These are phyloP conservation scores for Callochromis pleurospilus DNA, from an alignment of 2,113 vertebrate species.

Conservation along the genomic window DNA sequence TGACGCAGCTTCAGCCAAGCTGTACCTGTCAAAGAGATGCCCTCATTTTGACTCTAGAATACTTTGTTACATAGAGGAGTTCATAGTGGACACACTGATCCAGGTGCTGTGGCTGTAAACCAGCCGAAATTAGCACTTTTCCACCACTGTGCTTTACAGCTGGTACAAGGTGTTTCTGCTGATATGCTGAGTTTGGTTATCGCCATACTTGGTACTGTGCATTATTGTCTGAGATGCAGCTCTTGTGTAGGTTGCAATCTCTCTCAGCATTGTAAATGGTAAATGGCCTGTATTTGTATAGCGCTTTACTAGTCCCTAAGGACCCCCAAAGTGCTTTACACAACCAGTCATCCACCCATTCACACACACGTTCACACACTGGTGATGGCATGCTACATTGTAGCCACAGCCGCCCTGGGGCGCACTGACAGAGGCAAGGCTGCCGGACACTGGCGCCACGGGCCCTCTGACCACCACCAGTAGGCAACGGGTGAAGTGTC, in stretches of 20 bases:
- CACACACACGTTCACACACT: too few relatives aligned
- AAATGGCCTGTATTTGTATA: too few relatives aligned
- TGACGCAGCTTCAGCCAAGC: not conserved
- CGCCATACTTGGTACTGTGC: not conserved
- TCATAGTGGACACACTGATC: not conserved
- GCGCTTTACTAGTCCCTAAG: too few relatives aligned
- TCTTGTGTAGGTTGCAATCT: not conserved
- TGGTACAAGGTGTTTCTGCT: not conserved
- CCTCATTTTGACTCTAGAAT: not conserved
- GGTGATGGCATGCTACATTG: too few relatives aligned
- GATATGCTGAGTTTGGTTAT: not conserved
- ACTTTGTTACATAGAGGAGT: not conserved
- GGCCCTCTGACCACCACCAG: too few relatives aligned
- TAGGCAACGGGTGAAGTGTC: too few relatives aligned
- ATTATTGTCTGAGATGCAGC: not conserved
- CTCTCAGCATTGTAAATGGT: not conserved
- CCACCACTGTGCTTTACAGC: not conserved
- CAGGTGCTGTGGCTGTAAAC: not conserved
- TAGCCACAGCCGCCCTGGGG: too few relatives aligned
- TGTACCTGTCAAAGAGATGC: not conserved
- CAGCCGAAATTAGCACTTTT: not conserved
- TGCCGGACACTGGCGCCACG: too few relatives aligned
- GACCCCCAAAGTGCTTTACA: too few relatives aligned
- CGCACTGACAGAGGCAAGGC: too few relatives aligned
- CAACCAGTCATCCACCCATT: too few relatives aligned